Evolutionary conservation across 1,140 invertebrate species (phyloP), one percentile per base, ranked within the genome.

Genomic region (Dryas iulia): DNA sequence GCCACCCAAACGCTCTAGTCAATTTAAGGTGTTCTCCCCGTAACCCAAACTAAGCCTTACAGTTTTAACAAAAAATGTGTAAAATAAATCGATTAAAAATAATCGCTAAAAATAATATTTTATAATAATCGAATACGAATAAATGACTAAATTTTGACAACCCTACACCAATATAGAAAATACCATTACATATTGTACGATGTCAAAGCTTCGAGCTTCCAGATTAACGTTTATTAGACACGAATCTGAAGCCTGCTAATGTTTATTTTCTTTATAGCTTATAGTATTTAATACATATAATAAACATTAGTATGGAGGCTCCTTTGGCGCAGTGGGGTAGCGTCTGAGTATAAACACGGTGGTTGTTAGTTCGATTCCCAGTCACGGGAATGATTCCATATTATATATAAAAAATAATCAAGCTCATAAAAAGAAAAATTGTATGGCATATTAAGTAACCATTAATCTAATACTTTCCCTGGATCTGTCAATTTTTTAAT

Each of bases 151-250:
- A 2, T 11, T 11, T n/a, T 57, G n/a, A 57, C 25, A 28, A 57
- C 25, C 23, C 54, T 57, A 14, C 26, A 5, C 11, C 5, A 7
- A 57, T n/a, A 57, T 14, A 30, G 10, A 33, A 33, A 11, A 33
- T n/a, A 33, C 12, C 10, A 33, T 33, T 33, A 33, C 3, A 28
- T 25, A 18, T 18, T 57, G 25, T 25, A 57, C 8, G 2, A 14
- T 57, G 54, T 28, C 25, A 25, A 12, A 24, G 54, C 54, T 57
- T 14, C 23, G n/a, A 12, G 24, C n/a, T n/a, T 57, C 54, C 23
- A 57, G 23, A 28, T 57, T 57, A 57, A 57, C 54, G 54, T 57
- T 28, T 26, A 57, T 25, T 57, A 3, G 11, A 28, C 24, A 57
- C 23, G 24, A 28, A 57, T 14, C 14, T 18, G 24, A 28, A 57